Evolutionary conservation across 2,888 invertebrate genomes (phyloP).

Genomic region (Coelopa pilipes): DNA sequence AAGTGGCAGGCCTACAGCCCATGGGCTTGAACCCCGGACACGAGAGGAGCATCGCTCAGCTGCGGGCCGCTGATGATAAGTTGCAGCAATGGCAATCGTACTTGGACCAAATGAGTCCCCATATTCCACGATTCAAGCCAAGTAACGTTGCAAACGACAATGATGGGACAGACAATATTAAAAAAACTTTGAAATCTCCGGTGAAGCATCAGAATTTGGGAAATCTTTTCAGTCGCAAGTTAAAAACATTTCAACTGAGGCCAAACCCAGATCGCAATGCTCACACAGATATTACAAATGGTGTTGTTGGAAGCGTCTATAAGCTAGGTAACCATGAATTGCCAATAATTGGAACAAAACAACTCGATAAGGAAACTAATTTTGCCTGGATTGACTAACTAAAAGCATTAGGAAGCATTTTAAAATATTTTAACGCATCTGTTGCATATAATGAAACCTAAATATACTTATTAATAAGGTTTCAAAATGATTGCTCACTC

Average conservation of each 20-base stretch:
- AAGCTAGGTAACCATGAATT: slow-evolving; percentile 56
- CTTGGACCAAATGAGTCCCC: slow-evolving; percentile 57
- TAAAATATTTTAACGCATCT: neutral
- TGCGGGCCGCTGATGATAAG: slow-evolving; percentile 63
- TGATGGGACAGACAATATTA: slow-evolving; percentile 44
- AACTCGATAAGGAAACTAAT: slow-evolving; percentile 56
- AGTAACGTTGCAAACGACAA: slow-evolving; percentile 35
- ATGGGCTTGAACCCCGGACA: slow-evolving; percentile 77
- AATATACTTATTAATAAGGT: too few relatives aligned
- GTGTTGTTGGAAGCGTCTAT: slow-evolving; percentile 47
- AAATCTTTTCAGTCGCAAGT: slow-evolving; percentile 52
- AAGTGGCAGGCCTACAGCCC: slow-evolving; percentile 60
- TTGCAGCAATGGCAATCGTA: slow-evolving; percentile 63
- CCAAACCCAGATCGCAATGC: slow-evolving; percentile 40
- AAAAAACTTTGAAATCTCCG: slow-evolving; percentile 46
- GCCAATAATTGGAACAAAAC: slow-evolving; percentile 48
- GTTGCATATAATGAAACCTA: too few relatives aligned
- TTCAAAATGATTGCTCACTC: too few relatives aligned
- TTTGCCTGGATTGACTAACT: slow-evolving; percentile 62
- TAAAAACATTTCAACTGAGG: slow-evolving; percentile 50
- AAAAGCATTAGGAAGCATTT: neutral
- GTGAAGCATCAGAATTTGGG: slow-evolving; percentile 44
- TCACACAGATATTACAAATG: slow-evolving; percentile 43
- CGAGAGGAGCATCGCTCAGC: slow-evolving; percentile 60
- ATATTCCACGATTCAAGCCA: slow-evolving; percentile 42